Evolutionary conservation across 2,797 vertebrate species (phyloP).

Genomic region (Alcedo quadribrachys): DNA sequence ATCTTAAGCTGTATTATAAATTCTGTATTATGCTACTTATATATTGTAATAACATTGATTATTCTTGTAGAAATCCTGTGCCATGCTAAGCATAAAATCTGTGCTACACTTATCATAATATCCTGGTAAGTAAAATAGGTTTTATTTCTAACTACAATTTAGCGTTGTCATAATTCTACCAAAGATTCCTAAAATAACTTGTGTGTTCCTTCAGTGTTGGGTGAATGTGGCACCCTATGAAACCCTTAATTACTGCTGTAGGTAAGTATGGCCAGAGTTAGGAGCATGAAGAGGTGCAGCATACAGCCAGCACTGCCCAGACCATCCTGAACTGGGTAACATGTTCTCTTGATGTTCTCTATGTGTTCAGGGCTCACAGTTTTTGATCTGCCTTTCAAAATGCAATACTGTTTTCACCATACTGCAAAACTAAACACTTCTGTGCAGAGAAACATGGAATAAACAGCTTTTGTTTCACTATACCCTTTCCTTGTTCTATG

Average conservation of each 20-base stretch:
- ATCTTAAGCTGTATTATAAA: neutral
- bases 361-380: neutral
- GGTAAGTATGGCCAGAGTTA: neutral
- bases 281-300: neutral
- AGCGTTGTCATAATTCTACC: neutral
- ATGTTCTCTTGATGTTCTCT: fast-evolving
- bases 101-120: neutral
- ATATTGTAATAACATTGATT: neutral
- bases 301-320: fast-evolving
- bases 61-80: neutral
- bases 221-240: fast-evolving
- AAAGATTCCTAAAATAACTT: neutral
- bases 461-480: neutral
- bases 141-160: neutral
- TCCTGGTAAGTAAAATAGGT: neutral
- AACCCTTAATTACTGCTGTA: neutral
- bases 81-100: neutral
- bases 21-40: neutral
- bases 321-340: neutral
- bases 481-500: neutral
- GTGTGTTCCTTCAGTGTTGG: fast-evolving
- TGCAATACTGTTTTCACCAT: neutral
- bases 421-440: neutral
- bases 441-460: neutral
- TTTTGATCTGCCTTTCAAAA: neutral